Evolutionary conservation across 64 coral and sea anemone species (phyloP), one percentile per base, ranked within the genome.

Genomic region (Stylophora pistillata): DNA sequence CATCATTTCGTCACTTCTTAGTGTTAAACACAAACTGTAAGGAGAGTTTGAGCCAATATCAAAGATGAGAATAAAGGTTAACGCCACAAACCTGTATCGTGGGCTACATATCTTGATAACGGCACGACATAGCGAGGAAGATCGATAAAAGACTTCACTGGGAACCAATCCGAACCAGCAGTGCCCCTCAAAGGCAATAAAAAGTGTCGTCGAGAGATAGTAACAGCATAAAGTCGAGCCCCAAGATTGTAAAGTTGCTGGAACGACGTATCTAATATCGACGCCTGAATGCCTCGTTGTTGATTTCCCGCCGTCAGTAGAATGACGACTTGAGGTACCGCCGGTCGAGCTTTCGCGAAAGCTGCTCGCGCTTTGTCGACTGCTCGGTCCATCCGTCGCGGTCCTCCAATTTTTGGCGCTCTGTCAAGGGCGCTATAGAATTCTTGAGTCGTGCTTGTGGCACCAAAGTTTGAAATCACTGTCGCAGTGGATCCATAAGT

Each of bases 301-400:
- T 91, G 88, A 47, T 47, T 82, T 57, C 94, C 94, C 9, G 89
- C 76, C 2, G 85, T 88, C 16, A 95, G 74, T 68, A 95, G 70
- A 53, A 95, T 55, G 16, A 91, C 89, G 9, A 95, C 72, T 59
- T 91, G 91, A 23, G 62, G 72, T 52, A 86, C 71, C 18, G 87
- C 81, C 15, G 94, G 85, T 74, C 77, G 37, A 29, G 94, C 89
- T 10, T 81, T 65, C 5, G 21, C 57, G n/a, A 95, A 78, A 2
- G 88, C 55, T 16, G 31, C 70, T 66, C 73, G 65, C 21, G 89
- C 89, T 13, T 61, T 56, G 28, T 74, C 71, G 58, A 95, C 77
- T 2, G 94, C 89, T 27, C 79, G 78, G 61, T 87, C 94, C 94
- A 95, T 88, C 34, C 89, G 37, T 30, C 94, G 68, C 58, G 73